Percentiles rank a stretch among this genome's conserved stretches.
These are phyloP conservation scores for Pyrochroa serraticornis DNA, from an alignment of 2,888 invertebrate genomes.

Conservation along the genomic window DNA sequence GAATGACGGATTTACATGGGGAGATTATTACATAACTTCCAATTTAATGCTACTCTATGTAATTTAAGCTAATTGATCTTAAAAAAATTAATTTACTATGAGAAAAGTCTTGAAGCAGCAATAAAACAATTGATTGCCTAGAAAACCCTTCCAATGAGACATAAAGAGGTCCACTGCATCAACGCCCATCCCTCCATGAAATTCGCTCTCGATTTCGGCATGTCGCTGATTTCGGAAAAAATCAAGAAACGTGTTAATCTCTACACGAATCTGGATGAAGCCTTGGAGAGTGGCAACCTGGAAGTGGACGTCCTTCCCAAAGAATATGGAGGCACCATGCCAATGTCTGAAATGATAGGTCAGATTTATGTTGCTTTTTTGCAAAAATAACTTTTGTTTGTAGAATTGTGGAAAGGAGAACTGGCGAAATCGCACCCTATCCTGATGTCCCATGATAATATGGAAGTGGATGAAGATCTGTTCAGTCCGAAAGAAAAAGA, in stretches of 20 bases:
- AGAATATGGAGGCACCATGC: constrained; percentile 84
- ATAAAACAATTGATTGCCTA: constrained; percentile 48
- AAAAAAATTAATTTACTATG: too few species aligned
- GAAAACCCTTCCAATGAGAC: constrained; percentile 79
- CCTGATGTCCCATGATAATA: constrained; percentile 70
- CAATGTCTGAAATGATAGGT: constrained; percentile 85
- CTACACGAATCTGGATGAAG: constrained; percentile 68
- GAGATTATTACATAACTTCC: too few species aligned
- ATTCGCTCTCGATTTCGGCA: constrained; percentile 77
- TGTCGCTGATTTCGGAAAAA: constrained; percentile 78
- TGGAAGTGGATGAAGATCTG: constrained; percentile 71
- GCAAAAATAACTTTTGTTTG: constrained; percentile 23
- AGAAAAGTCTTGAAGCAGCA: too few species aligned
- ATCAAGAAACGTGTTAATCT: constrained; percentile 73
- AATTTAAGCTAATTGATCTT: too few species aligned
- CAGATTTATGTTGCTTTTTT: constrained; percentile 37
- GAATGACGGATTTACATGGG: neutral
- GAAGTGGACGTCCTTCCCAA: constrained; percentile 67
- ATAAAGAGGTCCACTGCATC: constrained; percentile 79
- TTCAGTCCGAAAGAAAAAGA: constrained; percentile 75
- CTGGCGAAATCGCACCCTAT: constrained; percentile 65
- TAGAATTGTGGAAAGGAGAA: constrained; percentile 75
- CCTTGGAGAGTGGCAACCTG: constrained; percentile 52
- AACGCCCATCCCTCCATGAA: constrained; percentile 77
- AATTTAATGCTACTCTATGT: too few species aligned